phyloP scores from a whole-genome alignment of 1,140 invertebrate species.

The Tetragnatha versicolor region DNA sequence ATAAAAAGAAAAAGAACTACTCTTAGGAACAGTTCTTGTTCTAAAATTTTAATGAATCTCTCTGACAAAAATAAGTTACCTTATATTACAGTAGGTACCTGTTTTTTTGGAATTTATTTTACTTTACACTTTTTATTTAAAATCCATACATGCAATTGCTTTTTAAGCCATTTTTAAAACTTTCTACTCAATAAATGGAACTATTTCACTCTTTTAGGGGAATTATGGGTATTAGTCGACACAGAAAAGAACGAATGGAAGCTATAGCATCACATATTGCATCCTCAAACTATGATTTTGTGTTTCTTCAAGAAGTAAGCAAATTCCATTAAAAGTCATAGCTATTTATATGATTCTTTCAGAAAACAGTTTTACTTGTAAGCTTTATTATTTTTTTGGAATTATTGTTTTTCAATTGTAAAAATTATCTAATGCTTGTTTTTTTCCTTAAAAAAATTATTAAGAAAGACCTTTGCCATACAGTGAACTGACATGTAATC shows the following conservation, averaged over 20 bases:
- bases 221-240: conserved; percentile 79
- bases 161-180: too few relatives aligned
- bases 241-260: conserved; percentile 76
- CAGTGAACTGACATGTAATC: too few relatives aligned
- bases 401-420: background rate
- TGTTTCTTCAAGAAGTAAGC: conserved; percentile 87
- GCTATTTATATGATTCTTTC: background rate
- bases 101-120: too few relatives aligned
- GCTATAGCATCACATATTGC: conserved; percentile 80
- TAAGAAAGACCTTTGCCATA: too few relatives aligned
- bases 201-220: conserved; percentile 72
- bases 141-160: too few relatives aligned
- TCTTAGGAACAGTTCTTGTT: too few relatives aligned
- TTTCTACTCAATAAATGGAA: background rate
- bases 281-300: conserved; percentile 77
- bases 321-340: background rate
- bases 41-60: too few relatives aligned
- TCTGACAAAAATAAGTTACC: too few relatives aligned
- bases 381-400: background rate
- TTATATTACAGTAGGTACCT: too few relatives aligned
- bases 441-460: too few relatives aligned
- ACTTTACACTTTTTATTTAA: too few relatives aligned
- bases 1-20: too few relatives aligned
- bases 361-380: background rate
- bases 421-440: background rate